Evolutionary conservation across 1,140 invertebrate genomes (phyloP), one percentile per base, ranked within the genome.

Genomic region (Halyomorpha halys): DNA sequence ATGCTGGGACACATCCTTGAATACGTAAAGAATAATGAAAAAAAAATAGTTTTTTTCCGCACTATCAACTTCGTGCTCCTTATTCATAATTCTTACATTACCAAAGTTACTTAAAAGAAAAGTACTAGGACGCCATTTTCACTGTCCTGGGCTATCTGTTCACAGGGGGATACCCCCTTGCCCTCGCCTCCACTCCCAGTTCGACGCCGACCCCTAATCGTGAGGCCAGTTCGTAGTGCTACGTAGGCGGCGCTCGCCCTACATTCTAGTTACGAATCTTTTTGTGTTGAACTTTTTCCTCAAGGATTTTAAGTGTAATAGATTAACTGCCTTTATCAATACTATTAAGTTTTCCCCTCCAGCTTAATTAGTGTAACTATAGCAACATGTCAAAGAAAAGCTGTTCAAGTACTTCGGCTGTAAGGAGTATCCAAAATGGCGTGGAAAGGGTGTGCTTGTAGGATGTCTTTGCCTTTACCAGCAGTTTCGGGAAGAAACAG

Each of bases 371-470:
- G 27, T 30, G 27, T 30, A 30, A 30, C 27, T 30, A 30, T 30
- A 30, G 27, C 27, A 53, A 23, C 51, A 53, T 53, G 51, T 53
- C 19, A 34, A 25, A 23, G 59, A 21, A 60, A 60, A 60, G 59
- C 23, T 60, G 23, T 60, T 30, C 13, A 21, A 60, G 27, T 44
- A 18, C 59, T 34, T 23, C 59, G 21, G 3, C 30, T n/a, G 14
- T 34, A 27, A 59, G 18, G 34, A 9, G 23, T 47, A 61, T 61
- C 60, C 60, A 61, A 61, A 16, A 61, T 61, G 60, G 60, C 60
- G 60, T 45, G 19, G 21, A 61, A 13, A 45, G 60, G 34, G 21
- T 14, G 14, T 34, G 21, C 44, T 15, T 44, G 5, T 39, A 53
- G 15, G 61, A 49, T 39, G 44, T 16, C 34, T 9, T 44, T 9